phyloP scores from a whole-genome alignment of 2,888 invertebrate genomes.

The Herminia tarsipennalis region DNA sequence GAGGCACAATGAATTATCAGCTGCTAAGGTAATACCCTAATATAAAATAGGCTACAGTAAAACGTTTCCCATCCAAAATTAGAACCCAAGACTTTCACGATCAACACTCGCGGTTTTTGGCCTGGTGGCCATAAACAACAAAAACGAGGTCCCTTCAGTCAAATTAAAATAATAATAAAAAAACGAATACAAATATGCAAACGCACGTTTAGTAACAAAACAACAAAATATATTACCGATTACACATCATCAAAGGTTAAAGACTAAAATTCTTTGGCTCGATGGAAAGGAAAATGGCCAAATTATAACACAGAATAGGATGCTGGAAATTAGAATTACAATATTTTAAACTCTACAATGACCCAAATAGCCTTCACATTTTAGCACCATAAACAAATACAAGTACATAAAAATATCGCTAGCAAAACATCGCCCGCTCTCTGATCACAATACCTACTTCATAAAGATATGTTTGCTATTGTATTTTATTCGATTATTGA shows the following conservation, averaged over 20 bases:
- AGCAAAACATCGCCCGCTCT: constrained; percentile 23
- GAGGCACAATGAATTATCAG: too few species aligned
- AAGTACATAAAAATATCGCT: constrained; percentile 38
- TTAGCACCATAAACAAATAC: constrained; percentile 55
- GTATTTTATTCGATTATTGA: constrained; percentile 92
- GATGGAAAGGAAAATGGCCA: constrained; percentile 38
- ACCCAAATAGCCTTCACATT: constrained; percentile 37
- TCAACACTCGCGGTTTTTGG: too few species aligned
- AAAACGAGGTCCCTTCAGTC: neutral
- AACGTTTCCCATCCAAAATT: too few species aligned
- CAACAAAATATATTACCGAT: constrained; percentile 35
- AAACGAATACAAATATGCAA: constrained; percentile 16
- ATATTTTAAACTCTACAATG: constrained; percentile 15
- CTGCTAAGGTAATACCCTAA: too few species aligned
- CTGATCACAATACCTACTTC: constrained; percentile 10
- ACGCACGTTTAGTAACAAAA: constrained; percentile 30
- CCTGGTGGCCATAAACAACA: neutral
- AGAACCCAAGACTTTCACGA: too few species aligned
- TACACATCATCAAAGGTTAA: constrained; percentile 26
- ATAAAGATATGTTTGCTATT: constrained; percentile 16
- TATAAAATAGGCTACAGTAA: too few species aligned
- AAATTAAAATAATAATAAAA: neutral
- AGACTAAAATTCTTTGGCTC: constrained; percentile 50
- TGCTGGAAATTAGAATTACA: constrained; percentile 26
- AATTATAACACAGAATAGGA: constrained; percentile 18